Conservation (phyloP, 30 jellyfish, hydroid and myxozoan genomes). For the Morbakka virulenta region DNA sequence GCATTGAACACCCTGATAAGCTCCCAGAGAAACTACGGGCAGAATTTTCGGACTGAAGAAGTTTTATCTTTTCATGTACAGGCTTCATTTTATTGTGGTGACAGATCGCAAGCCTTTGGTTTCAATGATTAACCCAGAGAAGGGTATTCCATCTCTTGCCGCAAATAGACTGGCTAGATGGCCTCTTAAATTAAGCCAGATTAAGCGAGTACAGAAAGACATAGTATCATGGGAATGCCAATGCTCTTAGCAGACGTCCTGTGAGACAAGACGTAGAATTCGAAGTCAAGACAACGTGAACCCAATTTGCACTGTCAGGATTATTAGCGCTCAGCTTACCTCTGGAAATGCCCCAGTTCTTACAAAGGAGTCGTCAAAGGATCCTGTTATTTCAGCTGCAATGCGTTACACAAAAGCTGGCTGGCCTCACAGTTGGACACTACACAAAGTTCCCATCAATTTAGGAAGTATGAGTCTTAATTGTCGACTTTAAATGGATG, state of each 20-base stretch:
- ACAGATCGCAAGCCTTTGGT: background rate
- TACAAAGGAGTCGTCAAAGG: background rate
- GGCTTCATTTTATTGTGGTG: background rate
- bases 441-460: background rate
- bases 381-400: background rate
- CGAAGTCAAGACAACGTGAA: no score
- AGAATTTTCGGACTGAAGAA: background rate
- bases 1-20: no score
- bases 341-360: background rate
- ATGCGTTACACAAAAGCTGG: background rate
- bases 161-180: background rate
- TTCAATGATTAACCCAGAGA: background rate
- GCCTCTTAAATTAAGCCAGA: background rate
- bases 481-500: no score
- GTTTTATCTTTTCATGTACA: background rate
- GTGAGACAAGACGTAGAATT: background rate
- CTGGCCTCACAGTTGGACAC: background rate
- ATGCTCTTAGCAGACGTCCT: background rate
- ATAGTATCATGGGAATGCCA: background rate
- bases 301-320: no score
- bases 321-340: background rate
- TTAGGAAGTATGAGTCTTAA: no score
- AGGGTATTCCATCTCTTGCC: background rate
- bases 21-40: no score
- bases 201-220: background rate